Evolutionary conservation across 1,140 invertebrate genomes (phyloP), one percentile per base, ranked within the genome.

Genomic region (Aleiodes sp.): DNA sequence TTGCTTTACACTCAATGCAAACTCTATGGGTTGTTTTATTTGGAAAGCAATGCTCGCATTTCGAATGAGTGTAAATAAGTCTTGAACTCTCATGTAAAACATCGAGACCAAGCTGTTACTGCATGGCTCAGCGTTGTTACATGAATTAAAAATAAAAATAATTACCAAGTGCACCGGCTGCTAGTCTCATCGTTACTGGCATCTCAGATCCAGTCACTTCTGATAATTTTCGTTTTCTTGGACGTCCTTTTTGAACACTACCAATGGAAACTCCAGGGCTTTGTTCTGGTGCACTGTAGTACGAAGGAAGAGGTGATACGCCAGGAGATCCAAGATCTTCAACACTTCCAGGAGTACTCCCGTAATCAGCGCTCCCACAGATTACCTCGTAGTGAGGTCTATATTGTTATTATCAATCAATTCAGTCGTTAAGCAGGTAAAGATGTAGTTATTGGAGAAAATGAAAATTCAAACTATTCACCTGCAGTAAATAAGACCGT

Each of bases 151-250:
- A 41, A 41, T 12, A n/a, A 21, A 46, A 28, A 63, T 63, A 63
- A 60, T 73, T 35, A 73, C 71, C 71, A 73, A 93, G 82, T 35
- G 91, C 89, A 39, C 88, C 89, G 70, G 89, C 88, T n/a, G 91
- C 89, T 80, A 92, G 89, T 75, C 91, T 87, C 90, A 94, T 91
- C 0, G 88, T 89, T 26, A 91, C 89, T 43, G 90, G 90, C 67
- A 91, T 84, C 37, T 91, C 91, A 33, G 90, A 88, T 81, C 80
- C 73, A 70, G 85, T 72, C 82, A 88, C 64, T 81, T 88, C 80
- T 77, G 89, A 76, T 8, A 89, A 79, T 83, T 94, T 95, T 80
- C 94, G 87, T 81, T 96, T 97, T 74, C 94, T 87, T 0, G 94
- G 94, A 33, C 95, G 84, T 2, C 94, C 94, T 83, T 96, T 96